phyloP scores from a whole-genome alignment of 64 coral and sea anemone species.

The Cladopsammia gracilis region DNA sequence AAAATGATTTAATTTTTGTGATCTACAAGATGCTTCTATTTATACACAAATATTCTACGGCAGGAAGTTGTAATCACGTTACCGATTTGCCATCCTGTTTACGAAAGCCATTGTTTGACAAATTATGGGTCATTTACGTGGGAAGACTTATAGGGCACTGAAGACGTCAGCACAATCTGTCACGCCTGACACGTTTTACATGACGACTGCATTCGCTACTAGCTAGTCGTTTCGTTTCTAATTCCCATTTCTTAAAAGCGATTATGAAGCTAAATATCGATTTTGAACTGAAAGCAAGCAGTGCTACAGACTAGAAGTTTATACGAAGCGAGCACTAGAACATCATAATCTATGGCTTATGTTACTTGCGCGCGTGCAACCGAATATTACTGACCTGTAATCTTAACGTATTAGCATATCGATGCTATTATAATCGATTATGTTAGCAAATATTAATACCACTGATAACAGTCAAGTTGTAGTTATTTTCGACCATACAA shows the following conservation, averaged over 20 bases:
- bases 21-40: background rate
- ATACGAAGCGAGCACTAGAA: background rate
- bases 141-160: background rate
- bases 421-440: too few relatives aligned
- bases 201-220: background rate
- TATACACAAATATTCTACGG: background rate
- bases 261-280: too few relatives aligned
- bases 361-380: too few relatives aligned
- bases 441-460: too few relatives aligned
- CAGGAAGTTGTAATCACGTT: background rate
- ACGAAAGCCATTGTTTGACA: background rate
- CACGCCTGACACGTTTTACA: background rate
- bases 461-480: too few relatives aligned
- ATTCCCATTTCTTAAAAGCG: background rate
- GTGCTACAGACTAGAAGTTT: background rate
- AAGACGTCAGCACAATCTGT: background rate
- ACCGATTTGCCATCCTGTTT: constrained; percentile 13
- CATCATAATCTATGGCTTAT: too few relatives aligned
- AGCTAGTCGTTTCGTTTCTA: background rate
- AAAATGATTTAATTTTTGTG: background rate
- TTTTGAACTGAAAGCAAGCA: background rate
- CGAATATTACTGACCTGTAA: too few relatives aligned
- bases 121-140: background rate
- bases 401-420: too few relatives aligned
- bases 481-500: too few relatives aligned